These are phyloP conservation scores for Lasioglossum figueresi DNA, from an alignment of 2,888 invertebrate species.

Conservation along the genomic window DNA sequence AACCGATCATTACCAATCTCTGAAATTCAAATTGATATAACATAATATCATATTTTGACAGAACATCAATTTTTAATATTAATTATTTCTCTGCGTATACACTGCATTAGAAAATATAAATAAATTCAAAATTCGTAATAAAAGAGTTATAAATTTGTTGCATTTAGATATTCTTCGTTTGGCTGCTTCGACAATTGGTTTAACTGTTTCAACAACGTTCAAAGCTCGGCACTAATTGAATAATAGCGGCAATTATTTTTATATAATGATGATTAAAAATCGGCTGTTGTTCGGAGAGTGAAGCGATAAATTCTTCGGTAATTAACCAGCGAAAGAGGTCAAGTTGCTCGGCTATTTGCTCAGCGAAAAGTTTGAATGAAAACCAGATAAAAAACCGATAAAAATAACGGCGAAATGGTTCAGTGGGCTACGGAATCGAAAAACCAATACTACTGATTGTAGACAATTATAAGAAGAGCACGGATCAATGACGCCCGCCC, in stretches of 20 bases:
- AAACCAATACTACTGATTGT: slow-evolving; percentile 55
- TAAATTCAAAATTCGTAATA: background rate
- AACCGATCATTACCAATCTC: background rate
- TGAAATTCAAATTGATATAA: background rate
- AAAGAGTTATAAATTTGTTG: background rate
- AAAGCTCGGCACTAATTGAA: background rate
- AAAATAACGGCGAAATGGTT: background rate
- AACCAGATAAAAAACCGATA: background rate
- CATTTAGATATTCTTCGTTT: background rate
- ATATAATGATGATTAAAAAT: background rate
- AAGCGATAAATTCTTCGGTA: background rate
- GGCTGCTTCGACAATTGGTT: background rate
- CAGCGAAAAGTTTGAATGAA: background rate
- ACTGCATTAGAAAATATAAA: background rate
- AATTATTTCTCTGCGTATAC: background rate
- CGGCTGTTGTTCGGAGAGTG: background rate
- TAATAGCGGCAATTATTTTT: background rate
- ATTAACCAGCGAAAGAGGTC: background rate
- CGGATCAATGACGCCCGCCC: slow-evolving; percentile 72
- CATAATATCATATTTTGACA: background rate
- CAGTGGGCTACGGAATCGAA: background rate
- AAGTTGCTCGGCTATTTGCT: background rate
- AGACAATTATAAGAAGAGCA: slow-evolving; percentile 64
- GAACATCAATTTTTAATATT: background rate
- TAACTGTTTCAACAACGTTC: background rate